phyloP scores from a whole-genome alignment of 2,797 vertebrate species.

The Prunella strophiata region DNA sequence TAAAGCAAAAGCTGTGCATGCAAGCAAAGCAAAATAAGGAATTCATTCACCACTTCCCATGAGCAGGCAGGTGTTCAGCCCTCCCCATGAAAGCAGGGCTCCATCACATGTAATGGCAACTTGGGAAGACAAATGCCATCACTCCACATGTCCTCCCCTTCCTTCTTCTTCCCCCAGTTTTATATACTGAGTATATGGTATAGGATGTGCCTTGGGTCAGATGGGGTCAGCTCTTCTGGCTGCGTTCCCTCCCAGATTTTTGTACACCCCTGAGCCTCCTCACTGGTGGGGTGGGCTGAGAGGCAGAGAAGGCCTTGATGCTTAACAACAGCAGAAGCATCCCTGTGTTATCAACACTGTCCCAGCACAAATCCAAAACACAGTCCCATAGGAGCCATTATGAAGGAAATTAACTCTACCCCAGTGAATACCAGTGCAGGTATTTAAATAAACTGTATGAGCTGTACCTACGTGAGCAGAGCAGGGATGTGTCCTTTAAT shows the following conservation, averaged over 20 bases:
- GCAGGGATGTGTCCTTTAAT: background rate
- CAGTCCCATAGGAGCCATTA: background rate
- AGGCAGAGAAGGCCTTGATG: background rate
- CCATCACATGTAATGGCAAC: background rate
- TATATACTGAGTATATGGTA: background rate
- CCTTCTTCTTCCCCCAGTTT: background rate
- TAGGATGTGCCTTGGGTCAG: background rate
- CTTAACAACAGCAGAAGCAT: background rate
- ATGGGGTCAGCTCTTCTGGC: background rate
- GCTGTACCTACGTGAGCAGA: background rate
- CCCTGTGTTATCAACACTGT: background rate
- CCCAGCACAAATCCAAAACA: background rate
- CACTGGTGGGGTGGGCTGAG: background rate
- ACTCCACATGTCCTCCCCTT: background rate
- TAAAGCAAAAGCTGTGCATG: background rate
- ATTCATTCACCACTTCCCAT: background rate
- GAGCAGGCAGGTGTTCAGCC: background rate
- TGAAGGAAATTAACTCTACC: background rate
- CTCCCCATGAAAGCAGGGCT: background rate
- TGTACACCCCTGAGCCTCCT: background rate
- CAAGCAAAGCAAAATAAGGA: background rate
- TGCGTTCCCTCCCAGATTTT: background rate
- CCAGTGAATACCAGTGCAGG: background rate
- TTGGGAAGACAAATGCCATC: background rate
- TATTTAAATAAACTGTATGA: background rate